Evolutionary conservation across 2,113 vertebrate genomes (phyloP).

Genomic region (Atrichornis clamosus): DNA sequence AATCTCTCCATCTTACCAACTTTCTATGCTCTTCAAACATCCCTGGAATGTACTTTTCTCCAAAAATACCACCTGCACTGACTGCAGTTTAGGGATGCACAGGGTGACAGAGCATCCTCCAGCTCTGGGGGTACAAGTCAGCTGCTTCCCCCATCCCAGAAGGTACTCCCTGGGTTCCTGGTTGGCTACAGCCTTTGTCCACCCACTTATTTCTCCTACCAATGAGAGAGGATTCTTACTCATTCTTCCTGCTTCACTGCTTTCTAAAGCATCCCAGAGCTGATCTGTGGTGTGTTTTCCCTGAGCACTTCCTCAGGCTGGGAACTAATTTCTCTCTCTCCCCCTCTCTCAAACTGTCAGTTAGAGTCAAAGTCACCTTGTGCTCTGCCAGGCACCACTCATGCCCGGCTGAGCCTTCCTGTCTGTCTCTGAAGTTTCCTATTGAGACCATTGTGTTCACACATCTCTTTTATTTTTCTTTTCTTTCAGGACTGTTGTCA

Average conservation of each 20-base stretch:
- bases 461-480: slow-evolving; percentile 59
- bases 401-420: slow-evolving; percentile 40
- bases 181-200: background rate
- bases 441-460: slow-evolving; percentile 51
- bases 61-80: background rate
- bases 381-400: slow-evolving; percentile 20
- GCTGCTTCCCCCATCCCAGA: background rate
- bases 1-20: background rate
- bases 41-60: background rate
- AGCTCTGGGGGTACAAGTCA: background rate
- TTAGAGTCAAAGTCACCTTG: slow-evolving; percentile 59
- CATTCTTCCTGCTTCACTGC: background rate
- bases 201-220: background rate
- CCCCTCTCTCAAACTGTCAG: slow-evolving; percentile 29
- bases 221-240: background rate
- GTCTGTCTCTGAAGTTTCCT: slow-evolving; percentile 58
- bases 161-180: background rate
- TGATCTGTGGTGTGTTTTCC: background rate
- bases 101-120: background rate
- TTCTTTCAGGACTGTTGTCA: slow-evolving; percentile 55
- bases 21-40: background rate
- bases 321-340: background rate
- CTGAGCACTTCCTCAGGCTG: slow-evolving; percentile 12
- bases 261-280: background rate
- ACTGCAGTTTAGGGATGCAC: background rate